Base-by-base conservation (phyloP, 2,113 vertebrate species). In the Emydocephalus ijimae region DNA sequence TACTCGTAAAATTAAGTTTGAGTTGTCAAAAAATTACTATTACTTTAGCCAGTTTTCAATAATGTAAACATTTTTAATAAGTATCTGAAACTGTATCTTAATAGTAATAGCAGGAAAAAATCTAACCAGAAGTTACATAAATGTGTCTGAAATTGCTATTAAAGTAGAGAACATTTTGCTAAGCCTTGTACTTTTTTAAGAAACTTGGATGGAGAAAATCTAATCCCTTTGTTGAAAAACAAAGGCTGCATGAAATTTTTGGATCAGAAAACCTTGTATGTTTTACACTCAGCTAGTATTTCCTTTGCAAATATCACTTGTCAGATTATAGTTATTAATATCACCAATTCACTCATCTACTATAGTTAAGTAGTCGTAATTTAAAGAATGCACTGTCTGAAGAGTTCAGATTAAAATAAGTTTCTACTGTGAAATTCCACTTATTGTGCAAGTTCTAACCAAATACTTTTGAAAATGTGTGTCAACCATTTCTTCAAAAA, bases 91-190 rank as follows among this genome's bases (percentile, higher is more conserved):
- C 61, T 90, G 86, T 90, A 86, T 86, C 54, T 61, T 88, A 26
- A 34, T 86, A 90, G 88, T 87, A 90, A 81, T 64, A 90, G 48
- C 29, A 85, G 74, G n/a, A 54, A 90, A 43, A 87, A 55, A 29
- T 90, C 45, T 29, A 64, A 87, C 88, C 48, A 87, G 92, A 95
- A 92, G 93, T 96, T 97, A 96, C 88, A 95, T 95, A 97, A 96
- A 93, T 89, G 59, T 81, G 50, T 91, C 90, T 87, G 90, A 90
- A 50, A 3, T 39, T 95, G 89, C 56, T 94, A 89, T 94, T 93
- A 57, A 92, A 93, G 69, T 89, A 52, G 87, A 93, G 56, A 61
- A 69, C 45, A 96, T 95, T 92, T 96, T 94, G 6, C 14, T 81
- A 74, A 88, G 87, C 23, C 93, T 86, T 11, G 23, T 89, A 59